Evolutionary conservation across 2,113 vertebrate species (phyloP).

Genomic region (Eclectus roratus): DNA sequence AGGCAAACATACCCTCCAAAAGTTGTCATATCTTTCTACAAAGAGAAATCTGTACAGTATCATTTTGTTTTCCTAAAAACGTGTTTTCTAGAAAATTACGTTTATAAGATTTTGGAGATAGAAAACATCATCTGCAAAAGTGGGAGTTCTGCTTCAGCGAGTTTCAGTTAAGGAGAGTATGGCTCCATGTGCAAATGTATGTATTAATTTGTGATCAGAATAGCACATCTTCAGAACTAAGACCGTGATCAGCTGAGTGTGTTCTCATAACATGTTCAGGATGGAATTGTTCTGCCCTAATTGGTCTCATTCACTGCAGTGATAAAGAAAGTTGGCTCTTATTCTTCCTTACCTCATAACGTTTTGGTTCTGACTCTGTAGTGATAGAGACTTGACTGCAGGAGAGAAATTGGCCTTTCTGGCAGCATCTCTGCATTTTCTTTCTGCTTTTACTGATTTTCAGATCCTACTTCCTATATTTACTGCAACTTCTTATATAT

Average conservation of each 20-base stretch:
- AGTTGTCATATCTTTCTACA: neutral
- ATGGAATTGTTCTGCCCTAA: neutral
- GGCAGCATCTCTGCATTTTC: neutral
- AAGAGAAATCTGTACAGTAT: neutral
- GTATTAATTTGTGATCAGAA: neutral
- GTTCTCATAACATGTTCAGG: neutral
- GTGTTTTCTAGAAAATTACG: neutral
- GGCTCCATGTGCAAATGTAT: neutral
- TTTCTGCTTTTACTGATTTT: neutral
- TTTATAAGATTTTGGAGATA: neutral
- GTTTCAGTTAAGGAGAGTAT: neutral
- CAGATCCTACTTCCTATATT: neutral
- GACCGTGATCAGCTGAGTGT: neutral
- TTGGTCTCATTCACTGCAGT: neutral
- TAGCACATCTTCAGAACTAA: neutral
- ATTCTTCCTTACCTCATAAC: neutral
- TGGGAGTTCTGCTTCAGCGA: neutral
- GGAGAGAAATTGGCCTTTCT: neutral
- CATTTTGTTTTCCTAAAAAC: neutral
- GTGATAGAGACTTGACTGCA: neutral
- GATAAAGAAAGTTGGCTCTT: neutral
- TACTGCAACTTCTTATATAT: neutral
- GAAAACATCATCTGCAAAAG: neutral
- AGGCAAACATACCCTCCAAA: neutral
- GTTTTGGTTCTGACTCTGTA: neutral